Base-by-base conservation (phyloP, 2,888 invertebrate genomes). In the Sinohyriopsis cumingii region DNA sequence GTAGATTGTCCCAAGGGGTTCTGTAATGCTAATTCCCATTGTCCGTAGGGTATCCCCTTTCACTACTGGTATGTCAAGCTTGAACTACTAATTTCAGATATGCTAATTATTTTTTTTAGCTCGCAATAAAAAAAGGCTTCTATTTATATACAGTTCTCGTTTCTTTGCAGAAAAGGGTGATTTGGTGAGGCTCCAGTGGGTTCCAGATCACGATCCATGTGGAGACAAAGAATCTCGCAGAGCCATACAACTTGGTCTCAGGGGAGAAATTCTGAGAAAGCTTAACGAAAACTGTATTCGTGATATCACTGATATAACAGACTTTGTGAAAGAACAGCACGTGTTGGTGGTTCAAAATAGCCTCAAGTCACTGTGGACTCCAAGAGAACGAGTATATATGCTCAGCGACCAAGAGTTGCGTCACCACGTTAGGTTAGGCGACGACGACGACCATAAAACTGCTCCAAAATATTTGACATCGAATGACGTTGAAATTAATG, bases 161-260 rank as follows among this genome's bases (percentile, higher is more conserved):
- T 18, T 33, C 62, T 33, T 57, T 61, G 6, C 53, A 68, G 76
- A 74, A 56, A 60, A 70, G 28, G 3, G 45, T 45, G 45, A 45
- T 45, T 45, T 45, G 45, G 84, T 85, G 6, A 73, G 84, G 20
- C 72, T 85, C 5, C 84, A 85, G 68, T 85, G 85, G 85, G 85
- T 84, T 69, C 85, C 87, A 4, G 87, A 87, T 61, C 87, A 87
- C 63, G 54, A 66, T 45, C 87, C 87, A 6, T 67, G 62, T 9
- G 79, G 79, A 19, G 64, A 54, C 5, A 83, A 82, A 59, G 53
- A 64, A 18, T 62, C 65, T 0, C 67, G 87, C 61, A 75, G 82
- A 57, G 86, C 87, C 9, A 80, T 87, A 64, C 87, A 87, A 65
- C 76, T 87, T 3, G 86, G 87, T 19, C 69, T 87, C 9, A 78